Percentiles rank a stretch among this genome's conserved stretches.
Conservation (phyloP, 2,888 invertebrate species). For the Merodon equestris region DNA sequence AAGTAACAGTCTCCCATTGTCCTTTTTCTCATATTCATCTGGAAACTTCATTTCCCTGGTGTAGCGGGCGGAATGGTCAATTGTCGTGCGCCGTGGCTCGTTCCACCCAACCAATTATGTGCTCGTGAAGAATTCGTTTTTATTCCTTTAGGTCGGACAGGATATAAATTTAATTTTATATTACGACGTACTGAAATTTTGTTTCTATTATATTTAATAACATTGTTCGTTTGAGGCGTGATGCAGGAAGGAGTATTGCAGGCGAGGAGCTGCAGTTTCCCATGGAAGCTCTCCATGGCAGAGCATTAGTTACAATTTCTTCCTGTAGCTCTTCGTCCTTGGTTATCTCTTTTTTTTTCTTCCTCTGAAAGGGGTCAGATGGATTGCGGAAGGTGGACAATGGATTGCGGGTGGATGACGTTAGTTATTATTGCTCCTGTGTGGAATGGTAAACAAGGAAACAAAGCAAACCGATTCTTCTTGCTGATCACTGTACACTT, state of each 20-base stretch:
- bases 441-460: constrained; percentile 17
- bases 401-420: not conserved
- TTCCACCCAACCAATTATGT: constrained; percentile 50
- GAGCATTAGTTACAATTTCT: constrained; percentile 24
- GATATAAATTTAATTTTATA: constrained; percentile 61
- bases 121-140: constrained; percentile 28
- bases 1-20: not conserved
- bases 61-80: constrained; percentile 1
- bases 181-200: constrained; percentile 27
- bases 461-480: constrained; percentile 6
- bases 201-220: no score
- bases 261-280: not conserved
- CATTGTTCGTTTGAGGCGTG: no score
- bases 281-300: not conserved
- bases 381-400: not conserved
- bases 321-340: not conserved
- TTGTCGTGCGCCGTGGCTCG: not conserved
- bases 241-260: no score
- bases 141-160: constrained; percentile 37
- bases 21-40: not conserved
- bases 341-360: not conserved
- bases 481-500: constrained; percentile 21
- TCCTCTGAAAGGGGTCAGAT: constrained; percentile 3
- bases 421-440: no score
- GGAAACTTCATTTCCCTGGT: constrained; percentile 20